Conservation (phyloP, 2,797 vertebrate genomes). For the Pseudomugil gertrudae region DNA sequence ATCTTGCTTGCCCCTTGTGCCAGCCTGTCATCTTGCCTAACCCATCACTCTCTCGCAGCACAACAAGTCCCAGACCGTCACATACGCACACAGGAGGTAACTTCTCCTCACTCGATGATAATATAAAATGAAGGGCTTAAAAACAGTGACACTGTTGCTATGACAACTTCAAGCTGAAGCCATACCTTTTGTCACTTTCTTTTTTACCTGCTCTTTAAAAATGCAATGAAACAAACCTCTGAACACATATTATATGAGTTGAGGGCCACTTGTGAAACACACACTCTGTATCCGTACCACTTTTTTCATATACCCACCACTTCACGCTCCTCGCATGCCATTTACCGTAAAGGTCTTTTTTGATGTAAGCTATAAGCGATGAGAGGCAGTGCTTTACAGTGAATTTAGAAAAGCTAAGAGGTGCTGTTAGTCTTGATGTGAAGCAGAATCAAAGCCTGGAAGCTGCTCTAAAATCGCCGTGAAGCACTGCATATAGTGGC, state of each 20-base stretch:
- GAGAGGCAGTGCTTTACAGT: constrained; percentile 59
- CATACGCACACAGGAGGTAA: constrained; percentile 30
- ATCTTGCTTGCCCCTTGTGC: constrained; percentile 78
- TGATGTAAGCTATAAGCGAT: constrained; percentile 60
- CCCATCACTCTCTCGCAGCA: constrained; percentile 75
- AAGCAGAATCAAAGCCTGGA: constrained; percentile 59
- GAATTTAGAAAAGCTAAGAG: constrained; percentile 66
- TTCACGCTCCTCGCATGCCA: constrained; percentile 50
- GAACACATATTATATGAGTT: constrained; percentile 32
- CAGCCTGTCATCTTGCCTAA: constrained; percentile 76
- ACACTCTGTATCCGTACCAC: constrained; percentile 28
- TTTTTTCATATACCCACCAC: constrained; percentile 32
- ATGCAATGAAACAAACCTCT: constrained; percentile 38
- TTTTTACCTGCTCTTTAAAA: constrained; percentile 35
- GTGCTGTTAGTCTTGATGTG: constrained; percentile 55
- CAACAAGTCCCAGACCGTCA: constrained; percentile 72
- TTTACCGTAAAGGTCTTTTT: constrained; percentile 61
- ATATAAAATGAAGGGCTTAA: constrained; percentile 58
- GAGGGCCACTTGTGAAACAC: constrained; percentile 54
- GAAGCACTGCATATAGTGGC: constrained; percentile 63
- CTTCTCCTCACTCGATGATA: constrained; percentile 55
- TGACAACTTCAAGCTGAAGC: constrained; percentile 56
- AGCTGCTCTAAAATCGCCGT: constrained; percentile 61
- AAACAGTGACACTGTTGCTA: constrained; percentile 61
- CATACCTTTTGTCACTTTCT: constrained; percentile 6